Evolutionary conservation across 2,113 vertebrate species (phyloP), one percentile per base, ranked within the genome.

Genomic region (Euleptes europaea): DNA sequence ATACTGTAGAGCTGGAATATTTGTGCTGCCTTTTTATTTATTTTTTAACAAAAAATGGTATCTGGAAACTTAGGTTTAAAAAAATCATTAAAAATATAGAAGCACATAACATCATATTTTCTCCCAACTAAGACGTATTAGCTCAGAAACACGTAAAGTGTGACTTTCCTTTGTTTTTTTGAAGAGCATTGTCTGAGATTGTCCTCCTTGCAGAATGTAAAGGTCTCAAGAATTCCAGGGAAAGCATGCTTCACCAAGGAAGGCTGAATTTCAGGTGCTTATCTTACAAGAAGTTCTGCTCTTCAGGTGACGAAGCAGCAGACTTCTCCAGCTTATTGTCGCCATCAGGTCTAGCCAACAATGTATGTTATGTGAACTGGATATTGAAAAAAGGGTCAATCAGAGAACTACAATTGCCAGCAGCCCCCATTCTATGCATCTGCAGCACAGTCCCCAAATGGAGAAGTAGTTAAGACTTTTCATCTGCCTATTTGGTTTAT

Each of bases 191-290:
- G 3, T 4, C 2, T 51, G 14, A 0, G 14, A 70, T 15, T 10
- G 49, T 1, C 49, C 23, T 28, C 5, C 0, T 66, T 60, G 0
- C 78, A 65, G 0, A 26, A 65, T 66, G 51, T 49, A 19, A 51
- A 47, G 0, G 28, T 0, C 1, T 2, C 1, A 1, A 0, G 66
- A 88, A 80, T 70, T 0, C 12, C 63, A 21, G 14, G 1, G 19
- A 23, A 19, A 49, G n/a, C 9, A 2, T 3, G 33, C 33, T 47
- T 3, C 38, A 79, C 44, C 40, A n/a, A 67, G 0, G 0, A 49
- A 1, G 7, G 1, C 4, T 79, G 73, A 19, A 63, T 10, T 84
- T 77, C 60, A 40, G 17, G 35, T 67, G 21, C 33, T n/a, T 38
- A 38, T 35, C 35, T 23, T 54, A 9, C 14, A 14, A 44, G 26